Conservation (phyloP, 2,888 invertebrate genomes). For the Bruchidius siliquastri region DNA sequence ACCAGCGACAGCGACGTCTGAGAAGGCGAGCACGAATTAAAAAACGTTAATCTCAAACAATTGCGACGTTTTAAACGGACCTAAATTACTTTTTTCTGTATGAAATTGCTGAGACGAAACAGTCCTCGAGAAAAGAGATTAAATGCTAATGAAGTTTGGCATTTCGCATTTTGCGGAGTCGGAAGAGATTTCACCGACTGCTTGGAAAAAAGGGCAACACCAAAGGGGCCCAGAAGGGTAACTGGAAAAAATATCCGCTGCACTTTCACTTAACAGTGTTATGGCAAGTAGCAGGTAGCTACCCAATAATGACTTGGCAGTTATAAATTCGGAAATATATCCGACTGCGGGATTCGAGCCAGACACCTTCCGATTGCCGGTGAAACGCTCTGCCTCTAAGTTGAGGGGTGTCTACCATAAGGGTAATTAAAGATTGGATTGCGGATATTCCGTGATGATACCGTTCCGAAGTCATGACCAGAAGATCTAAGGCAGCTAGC, state of each 20-base stretch:
- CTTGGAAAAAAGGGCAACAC: not conserved
- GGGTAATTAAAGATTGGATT: too few species aligned
- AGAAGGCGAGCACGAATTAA: not conserved
- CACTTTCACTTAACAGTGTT: not conserved
- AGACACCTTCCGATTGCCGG: too few species aligned
- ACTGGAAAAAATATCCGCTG: not conserved
- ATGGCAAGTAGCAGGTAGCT: too few species aligned
- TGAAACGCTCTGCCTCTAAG: too few species aligned
- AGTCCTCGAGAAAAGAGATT: not conserved
- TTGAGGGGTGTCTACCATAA: too few species aligned
- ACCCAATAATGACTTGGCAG: too few species aligned
- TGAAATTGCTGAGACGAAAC: not conserved
- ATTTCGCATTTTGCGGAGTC: not conserved
- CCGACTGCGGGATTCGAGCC: too few species aligned
- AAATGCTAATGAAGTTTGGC: not conserved
- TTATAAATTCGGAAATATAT: too few species aligned
- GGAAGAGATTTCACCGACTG: not conserved
- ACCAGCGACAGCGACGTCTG: not conserved
- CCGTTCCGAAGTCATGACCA: too few species aligned
- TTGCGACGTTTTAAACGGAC: not conserved
- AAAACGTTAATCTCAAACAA: not conserved
- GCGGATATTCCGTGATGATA: too few species aligned
- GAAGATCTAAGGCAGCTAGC: too few species aligned
- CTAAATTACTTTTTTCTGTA: not conserved
- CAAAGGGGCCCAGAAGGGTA: not conserved